Evolutionary conservation across 2,113 vertebrate genomes (phyloP).

Genomic region (Sylvilagus bachmani): DNA sequence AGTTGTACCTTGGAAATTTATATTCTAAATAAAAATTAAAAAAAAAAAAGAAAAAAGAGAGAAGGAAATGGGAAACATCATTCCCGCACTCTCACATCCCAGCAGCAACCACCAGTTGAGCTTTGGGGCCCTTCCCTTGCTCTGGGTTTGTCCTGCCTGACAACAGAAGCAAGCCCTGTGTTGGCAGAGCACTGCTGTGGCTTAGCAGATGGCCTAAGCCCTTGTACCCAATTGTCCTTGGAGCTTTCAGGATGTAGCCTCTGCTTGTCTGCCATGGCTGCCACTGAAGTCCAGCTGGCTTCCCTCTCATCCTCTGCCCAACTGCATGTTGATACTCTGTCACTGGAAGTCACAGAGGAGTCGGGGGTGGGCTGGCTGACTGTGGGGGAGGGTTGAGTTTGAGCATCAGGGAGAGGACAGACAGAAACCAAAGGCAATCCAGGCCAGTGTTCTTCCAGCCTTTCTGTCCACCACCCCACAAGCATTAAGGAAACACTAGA

Average conservation of each 20-base stretch:
- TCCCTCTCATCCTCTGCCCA: neutral
- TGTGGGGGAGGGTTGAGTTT: neutral
- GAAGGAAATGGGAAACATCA: neutral
- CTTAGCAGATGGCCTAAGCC: too few species aligned
- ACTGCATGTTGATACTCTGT: neutral
- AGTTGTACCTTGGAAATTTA: too few species aligned
- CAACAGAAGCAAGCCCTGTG: accelerated
- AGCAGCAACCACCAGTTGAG: too few species aligned
- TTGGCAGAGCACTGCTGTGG: neutral
- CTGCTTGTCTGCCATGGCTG: neutral
- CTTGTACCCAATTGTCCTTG: neutral
- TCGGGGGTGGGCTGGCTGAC: too few species aligned
- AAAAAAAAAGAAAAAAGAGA: neutral
- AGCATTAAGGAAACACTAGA: neutral
- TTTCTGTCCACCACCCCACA: neutral
- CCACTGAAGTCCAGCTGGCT: neutral
- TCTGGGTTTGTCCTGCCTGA: neutral
- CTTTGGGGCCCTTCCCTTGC: neutral
- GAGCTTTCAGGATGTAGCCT: too few species aligned
- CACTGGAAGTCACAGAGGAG: neutral
- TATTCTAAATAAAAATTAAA: too few species aligned
- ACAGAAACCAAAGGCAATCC: neutral
- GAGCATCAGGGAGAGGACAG: neutral
- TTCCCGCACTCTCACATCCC: neutral
- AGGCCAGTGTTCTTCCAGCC: neutral